Percentiles rank a stretch among this genome's conserved stretches.
Evolutionary conservation across 1,140 invertebrate genomes (phyloP).

Genomic region (Megalopta genalis): DNA sequence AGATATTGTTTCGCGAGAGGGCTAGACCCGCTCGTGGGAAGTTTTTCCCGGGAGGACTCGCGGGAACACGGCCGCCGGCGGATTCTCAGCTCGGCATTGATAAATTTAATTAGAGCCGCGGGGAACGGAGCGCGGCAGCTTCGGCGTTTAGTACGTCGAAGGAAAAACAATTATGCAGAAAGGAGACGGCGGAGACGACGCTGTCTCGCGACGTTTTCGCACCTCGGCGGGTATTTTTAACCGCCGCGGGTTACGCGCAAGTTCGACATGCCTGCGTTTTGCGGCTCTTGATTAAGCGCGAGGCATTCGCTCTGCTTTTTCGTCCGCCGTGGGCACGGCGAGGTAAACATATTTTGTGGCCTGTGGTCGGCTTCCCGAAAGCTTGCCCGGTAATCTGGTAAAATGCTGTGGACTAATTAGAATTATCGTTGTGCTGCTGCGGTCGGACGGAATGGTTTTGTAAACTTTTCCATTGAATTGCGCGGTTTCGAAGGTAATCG

Average conservation of each 20-base stretch:
- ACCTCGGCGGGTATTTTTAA: slow-evolving; percentile 58
- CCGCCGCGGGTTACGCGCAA: slow-evolving; percentile 32
- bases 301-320: background rate
- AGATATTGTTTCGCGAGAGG: slow-evolving; percentile 34
- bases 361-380: too few relatives aligned
- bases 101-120: slow-evolving; percentile 53
- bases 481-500: too few relatives aligned
- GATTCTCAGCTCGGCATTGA: slow-evolving; percentile 54
- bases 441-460: too few relatives aligned
- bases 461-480: too few relatives aligned
- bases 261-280: slow-evolving; percentile 22
- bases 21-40: slow-evolving; percentile 50
- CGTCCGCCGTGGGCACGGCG: background rate
- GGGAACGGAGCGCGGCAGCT: too few relatives aligned
- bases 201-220: slow-evolving; percentile 19
- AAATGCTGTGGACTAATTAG: too few relatives aligned
- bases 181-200: too few relatives aligned
- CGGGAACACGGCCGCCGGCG: slow-evolving; percentile 48
- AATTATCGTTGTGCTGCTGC: too few relatives aligned
- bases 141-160: too few relatives aligned
- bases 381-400: too few relatives aligned
- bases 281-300: slow-evolving; percentile 39
- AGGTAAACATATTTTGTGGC: background rate
- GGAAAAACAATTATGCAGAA: too few relatives aligned
- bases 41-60: slow-evolving; percentile 36